Evolutionary conservation across 2,888 invertebrate species (phyloP).

Genomic region (Gortyna flavago): DNA sequence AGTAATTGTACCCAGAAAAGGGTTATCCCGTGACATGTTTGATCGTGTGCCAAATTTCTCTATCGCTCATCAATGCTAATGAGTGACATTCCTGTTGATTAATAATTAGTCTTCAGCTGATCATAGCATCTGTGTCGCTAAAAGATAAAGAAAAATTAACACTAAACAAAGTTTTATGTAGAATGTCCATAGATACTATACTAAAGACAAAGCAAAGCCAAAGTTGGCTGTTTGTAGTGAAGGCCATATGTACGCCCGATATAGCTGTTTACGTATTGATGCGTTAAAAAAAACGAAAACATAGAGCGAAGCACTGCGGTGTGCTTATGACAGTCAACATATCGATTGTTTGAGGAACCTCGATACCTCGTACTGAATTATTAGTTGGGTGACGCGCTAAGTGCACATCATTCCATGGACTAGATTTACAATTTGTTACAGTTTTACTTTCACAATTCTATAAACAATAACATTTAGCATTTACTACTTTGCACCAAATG

Average conservation of each 20-base stretch:
- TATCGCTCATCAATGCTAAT: slow-evolving; percentile 64
- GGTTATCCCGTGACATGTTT: slow-evolving; percentile 77
- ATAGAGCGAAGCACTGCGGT: slow-evolving; percentile 34
- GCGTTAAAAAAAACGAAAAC: slow-evolving; percentile 37
- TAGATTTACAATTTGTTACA: slow-evolving; percentile 45
- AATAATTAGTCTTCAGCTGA: slow-evolving; percentile 34
- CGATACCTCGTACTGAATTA: slow-evolving; percentile 56
- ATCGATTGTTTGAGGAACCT: slow-evolving; percentile 60
- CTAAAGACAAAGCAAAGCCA: not conserved
- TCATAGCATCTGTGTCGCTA: not conserved
- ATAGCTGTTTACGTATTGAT: slow-evolving; percentile 21
- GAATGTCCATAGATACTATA: not conserved
- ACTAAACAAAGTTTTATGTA: not conserved
- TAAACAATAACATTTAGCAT: slow-evolving; percentile 59
- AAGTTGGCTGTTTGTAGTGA: slow-evolving; percentile 3
- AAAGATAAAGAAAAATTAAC: not conserved
- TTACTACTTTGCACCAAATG: slow-evolving; percentile 43
- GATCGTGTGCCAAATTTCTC: slow-evolving; percentile 74
- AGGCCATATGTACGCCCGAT: slow-evolving; percentile 4
- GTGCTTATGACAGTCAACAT: slow-evolving; percentile 43
- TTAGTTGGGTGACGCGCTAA: slow-evolving; percentile 49
- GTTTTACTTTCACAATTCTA: slow-evolving; percentile 62
- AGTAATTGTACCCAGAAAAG: slow-evolving; percentile 65
- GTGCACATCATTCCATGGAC: slow-evolving; percentile 34
- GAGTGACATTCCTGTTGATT: slow-evolving; percentile 71